phyloP scores from a whole-genome alignment of 2,113 vertebrate species.

The Phodopus roborovskii region DNA sequence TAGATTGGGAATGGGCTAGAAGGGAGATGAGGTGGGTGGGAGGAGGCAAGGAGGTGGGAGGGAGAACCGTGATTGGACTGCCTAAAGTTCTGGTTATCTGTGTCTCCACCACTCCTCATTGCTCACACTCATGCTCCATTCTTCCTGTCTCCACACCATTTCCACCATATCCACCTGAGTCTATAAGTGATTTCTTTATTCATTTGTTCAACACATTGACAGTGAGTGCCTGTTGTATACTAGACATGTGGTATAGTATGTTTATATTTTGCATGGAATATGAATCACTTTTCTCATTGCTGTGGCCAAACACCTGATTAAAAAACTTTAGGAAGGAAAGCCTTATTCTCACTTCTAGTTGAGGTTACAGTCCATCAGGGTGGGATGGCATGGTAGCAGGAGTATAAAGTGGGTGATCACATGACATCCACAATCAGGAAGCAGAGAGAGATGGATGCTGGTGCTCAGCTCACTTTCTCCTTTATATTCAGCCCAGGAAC shows the following conservation, averaged over 20 bases:
- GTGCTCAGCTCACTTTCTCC: background rate
- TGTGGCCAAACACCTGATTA: background rate
- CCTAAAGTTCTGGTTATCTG: background rate
- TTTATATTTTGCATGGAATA: background rate
- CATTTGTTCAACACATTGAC: background rate
- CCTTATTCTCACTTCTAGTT: background rate
- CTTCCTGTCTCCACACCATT: background rate
- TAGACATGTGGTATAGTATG: background rate
- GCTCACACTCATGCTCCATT: fast-evolving
- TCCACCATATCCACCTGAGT: background rate
- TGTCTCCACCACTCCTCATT: background rate
- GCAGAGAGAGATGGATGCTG: background rate
- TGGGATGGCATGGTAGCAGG: background rate
- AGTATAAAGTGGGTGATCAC: too few species aligned
- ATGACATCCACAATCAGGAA: background rate
- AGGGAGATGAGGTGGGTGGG: too few species aligned
- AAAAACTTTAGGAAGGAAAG: background rate
- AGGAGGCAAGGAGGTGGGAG: too few species aligned
- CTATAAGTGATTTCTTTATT: background rate
- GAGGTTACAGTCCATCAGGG: background rate
- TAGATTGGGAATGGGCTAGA: too few species aligned
- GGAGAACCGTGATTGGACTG: too few species aligned
- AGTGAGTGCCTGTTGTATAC: background rate
- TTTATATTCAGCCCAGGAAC: background rate
- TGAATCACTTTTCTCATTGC: background rate